These are phyloP conservation scores for Xenopus borealis DNA, from an alignment of 2,113 vertebrate genomes.

Conservation along the genomic window DNA sequence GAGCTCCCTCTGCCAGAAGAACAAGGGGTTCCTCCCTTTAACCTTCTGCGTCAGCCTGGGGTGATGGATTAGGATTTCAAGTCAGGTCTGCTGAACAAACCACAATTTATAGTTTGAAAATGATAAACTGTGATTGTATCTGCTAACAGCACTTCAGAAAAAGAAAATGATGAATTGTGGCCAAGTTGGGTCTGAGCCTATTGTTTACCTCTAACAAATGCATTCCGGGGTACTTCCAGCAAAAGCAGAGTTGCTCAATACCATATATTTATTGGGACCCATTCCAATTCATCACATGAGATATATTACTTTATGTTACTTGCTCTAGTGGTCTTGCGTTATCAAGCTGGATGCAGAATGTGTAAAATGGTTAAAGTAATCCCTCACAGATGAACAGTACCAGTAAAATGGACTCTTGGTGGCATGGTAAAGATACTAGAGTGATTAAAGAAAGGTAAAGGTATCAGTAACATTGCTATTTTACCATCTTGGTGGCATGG, in stretches of 20 bases:
- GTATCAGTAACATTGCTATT: no score
- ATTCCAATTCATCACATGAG: background rate
- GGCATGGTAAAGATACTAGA: no score
- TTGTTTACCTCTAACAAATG: background rate
- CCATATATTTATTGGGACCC: background rate
- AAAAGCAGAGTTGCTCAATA: background rate
- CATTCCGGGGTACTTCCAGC: background rate
- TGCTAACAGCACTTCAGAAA: background rate
- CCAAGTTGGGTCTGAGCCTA: conserved; percentile 1
- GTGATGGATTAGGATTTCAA: conserved; percentile 22
- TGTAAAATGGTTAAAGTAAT: no score
- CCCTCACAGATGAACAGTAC: no score
- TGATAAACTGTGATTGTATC: conserved; percentile 13
- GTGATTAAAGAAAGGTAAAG: no score
- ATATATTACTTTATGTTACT: no score
- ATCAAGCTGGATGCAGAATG: no score
- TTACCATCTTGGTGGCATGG: no score
- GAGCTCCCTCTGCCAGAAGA: conserved; percentile 21
- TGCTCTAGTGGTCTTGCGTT: no score
- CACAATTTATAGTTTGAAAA: conserved; percentile 3
- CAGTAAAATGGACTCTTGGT: no score
- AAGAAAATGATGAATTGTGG: background rate
- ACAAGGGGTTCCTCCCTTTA: conserved; percentile 18
- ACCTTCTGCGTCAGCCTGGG: conserved; percentile 11
- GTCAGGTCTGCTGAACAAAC: background rate